These are phyloP conservation scores for Gymnopithys bicolor DNA, from an alignment of 2,797 vertebrate species.

Conservation along the genomic window DNA sequence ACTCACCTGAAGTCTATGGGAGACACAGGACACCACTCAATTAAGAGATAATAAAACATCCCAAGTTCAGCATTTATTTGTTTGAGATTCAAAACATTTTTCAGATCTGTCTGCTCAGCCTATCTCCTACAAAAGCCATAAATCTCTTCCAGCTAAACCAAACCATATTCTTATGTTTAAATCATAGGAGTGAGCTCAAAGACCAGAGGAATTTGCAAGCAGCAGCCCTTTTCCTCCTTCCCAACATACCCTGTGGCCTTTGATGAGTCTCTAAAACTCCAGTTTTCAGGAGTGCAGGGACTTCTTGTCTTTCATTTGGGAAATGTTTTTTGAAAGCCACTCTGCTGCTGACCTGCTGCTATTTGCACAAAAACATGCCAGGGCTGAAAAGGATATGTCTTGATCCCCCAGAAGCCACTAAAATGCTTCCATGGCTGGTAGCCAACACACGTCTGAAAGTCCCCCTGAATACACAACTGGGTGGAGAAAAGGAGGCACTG, in stretches of 20 bases:
- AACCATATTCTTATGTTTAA: constrained; percentile 44
- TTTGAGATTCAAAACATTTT: constrained; percentile 21
- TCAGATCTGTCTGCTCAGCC: constrained; percentile 1
- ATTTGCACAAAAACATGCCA: background rate
- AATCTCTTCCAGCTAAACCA: constrained; percentile 50
- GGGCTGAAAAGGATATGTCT: background rate
- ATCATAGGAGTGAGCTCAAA: constrained; percentile 11
- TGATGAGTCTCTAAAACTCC: background rate
- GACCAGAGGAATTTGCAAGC: constrained; percentile 43
- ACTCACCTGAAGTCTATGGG: constrained; percentile 5
- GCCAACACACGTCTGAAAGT: background rate
- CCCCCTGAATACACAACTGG: background rate
- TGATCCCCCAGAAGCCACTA: background rate
- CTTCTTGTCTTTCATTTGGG: background rate
- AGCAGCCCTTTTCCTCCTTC: background rate
- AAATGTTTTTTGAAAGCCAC: background rate
- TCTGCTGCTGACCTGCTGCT: background rate
- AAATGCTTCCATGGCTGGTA: background rate
- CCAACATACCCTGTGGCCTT: background rate
- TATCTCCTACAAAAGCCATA: constrained; percentile 41
- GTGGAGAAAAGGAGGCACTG: background rate
- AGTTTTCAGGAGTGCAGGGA: background rate
- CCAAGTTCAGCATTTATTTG: constrained; percentile 5
- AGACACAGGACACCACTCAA: background rate
- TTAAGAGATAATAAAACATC: constrained; percentile 30